Percentiles rank a stretch among this genome's conserved stretches.
Evolutionary conservation across 2,113 vertebrate species (phyloP).

Genomic region (Sinocyclocheilus rhinocerous): DNA sequence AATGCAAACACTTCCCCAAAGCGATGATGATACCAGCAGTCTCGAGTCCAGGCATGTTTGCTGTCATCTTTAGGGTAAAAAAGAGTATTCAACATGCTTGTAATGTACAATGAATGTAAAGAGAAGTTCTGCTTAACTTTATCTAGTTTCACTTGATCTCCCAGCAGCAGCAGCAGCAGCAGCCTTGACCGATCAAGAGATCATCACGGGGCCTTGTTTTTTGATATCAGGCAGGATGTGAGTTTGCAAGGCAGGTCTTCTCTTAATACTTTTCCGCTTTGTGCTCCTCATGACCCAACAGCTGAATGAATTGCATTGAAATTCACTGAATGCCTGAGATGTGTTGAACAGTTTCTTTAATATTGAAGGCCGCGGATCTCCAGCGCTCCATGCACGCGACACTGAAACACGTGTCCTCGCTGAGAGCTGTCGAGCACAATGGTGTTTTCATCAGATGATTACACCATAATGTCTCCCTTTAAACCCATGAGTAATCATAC

Average conservation of each 20-base stretch:
- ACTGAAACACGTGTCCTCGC: background rate
- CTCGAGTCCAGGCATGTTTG: background rate
- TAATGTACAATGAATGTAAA: background rate
- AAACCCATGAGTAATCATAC: background rate
- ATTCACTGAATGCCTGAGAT: background rate
- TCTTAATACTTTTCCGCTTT: background rate
- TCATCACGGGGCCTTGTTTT: background rate
- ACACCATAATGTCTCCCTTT: background rate
- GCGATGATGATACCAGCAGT: no score
- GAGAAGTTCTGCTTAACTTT: background rate
- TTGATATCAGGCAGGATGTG: background rate
- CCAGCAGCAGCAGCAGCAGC: background rate
- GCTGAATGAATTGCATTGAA: background rate
- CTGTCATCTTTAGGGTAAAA: background rate
- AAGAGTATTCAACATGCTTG: background rate
- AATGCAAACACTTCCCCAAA: no score
- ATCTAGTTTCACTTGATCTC: background rate
- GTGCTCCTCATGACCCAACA: background rate
- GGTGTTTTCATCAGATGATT: conserved; percentile 9
- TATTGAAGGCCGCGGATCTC: background rate
- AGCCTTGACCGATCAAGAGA: background rate
- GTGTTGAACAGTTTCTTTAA: background rate
- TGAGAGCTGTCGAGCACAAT: background rate
- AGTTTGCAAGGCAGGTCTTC: background rate
- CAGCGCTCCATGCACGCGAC: background rate